These are phyloP conservation scores for Drosophila seguyi DNA, from an alignment of 1,140 invertebrate genomes.

Conservation along the genomic window DNA sequence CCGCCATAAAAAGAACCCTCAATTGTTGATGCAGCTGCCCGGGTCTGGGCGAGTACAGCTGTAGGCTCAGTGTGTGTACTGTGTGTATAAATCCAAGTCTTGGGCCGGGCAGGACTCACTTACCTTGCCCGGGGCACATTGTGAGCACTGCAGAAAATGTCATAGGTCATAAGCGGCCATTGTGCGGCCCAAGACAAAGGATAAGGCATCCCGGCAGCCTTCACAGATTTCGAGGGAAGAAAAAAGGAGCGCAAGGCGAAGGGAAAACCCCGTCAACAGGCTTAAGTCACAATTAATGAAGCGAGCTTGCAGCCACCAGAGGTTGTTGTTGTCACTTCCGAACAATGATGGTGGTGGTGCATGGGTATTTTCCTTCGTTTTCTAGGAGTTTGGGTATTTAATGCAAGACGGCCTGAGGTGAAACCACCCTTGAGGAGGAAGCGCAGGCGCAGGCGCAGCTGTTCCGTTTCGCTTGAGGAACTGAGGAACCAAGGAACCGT, in stretches of 20 bases:
- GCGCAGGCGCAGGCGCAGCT: constrained; percentile 71
- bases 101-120: constrained; percentile 52
- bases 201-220: constrained; percentile 33
- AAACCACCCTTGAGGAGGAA: constrained; percentile 65
- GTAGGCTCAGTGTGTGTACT: constrained; percentile 32
- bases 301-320: constrained; percentile 41
- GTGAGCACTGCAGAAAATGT: constrained; percentile 64
- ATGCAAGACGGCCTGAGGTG: constrained; percentile 22
- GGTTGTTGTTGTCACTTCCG: constrained; percentile 17
- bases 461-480: constrained; percentile 64
- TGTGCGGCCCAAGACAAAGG: constrained; percentile 53
- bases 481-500: constrained; percentile 54
- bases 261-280: constrained; percentile 49
- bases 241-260: constrained; percentile 21
- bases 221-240: constrained; percentile 33
- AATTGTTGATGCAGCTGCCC: constrained; percentile 67
- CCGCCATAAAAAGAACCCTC: constrained; percentile 37
- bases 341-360: constrained; percentile 29
- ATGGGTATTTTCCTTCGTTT: constrained; percentile 43
- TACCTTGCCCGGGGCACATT: constrained; percentile 49
- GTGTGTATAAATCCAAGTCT: constrained; percentile 50
- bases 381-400: neutral
- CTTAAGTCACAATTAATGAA: constrained; percentile 59
- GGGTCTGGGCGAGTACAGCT: constrained; percentile 44
- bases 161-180: constrained; percentile 74